Conservation (phyloP, 2,113 vertebrate species). For the Hylia prasina region DNA sequence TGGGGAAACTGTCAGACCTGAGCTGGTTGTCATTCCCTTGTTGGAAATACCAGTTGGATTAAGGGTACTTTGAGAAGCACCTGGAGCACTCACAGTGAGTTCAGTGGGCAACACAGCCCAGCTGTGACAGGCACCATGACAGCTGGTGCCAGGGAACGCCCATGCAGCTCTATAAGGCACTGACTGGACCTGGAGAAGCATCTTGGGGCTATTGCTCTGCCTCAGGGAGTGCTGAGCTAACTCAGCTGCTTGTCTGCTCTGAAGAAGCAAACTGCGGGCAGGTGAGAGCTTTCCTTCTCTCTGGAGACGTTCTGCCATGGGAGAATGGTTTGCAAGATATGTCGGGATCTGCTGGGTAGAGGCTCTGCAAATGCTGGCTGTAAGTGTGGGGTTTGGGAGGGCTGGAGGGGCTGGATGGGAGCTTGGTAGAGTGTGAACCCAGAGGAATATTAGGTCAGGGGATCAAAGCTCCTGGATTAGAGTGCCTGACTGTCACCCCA, state of each 20-base stretch:
- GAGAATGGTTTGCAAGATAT: slow-evolving; percentile 6
- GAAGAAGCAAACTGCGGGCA: neutral
- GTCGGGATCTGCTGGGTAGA: slow-evolving; percentile 11
- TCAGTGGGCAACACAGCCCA: neutral
- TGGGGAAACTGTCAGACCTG: neutral
- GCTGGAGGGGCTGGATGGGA: neutral
- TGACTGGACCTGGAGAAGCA: neutral
- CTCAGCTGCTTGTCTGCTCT: neutral
- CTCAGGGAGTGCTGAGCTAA: neutral
- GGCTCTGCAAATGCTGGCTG: slow-evolving; percentile 35
- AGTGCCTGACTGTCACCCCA: neutral
- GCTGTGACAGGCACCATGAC: neutral
- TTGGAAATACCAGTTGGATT: neutral
- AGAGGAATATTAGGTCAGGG: neutral
- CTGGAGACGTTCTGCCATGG: slow-evolving; percentile 32
- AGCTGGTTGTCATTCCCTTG: neutral
- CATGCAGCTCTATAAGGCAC: neutral
- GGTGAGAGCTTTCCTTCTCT: neutral
- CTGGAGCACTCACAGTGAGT: neutral
- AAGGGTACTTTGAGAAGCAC: neutral
- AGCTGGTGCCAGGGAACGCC: neutral
- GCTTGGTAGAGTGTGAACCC: neutral
- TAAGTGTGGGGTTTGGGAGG: slow-evolving; percentile 6
- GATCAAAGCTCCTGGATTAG: neutral
- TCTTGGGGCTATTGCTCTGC: neutral